Base-by-base conservation (phyloP, 1,140 invertebrate species). In the Psilanteris sp. region DNA sequence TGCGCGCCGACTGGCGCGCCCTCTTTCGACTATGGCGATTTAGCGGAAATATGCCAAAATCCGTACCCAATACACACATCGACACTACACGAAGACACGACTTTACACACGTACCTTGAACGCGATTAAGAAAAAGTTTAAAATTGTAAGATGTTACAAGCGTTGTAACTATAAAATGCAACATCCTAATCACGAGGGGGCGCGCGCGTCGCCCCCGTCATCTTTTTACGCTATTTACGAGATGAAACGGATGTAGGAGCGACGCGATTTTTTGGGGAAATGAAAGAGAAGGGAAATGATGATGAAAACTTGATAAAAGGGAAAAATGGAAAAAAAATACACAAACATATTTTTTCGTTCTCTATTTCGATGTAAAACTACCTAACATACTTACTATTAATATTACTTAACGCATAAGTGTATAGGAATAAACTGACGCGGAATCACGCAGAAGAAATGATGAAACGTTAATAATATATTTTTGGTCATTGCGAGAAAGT, bases 311-410 rank as follows among this genome's bases (percentile, higher is more conserved):
- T n/a, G n/a, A 24, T 4, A 52, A 48, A 48, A 34, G 14, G 7
- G 22, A 62, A 48, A 39, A 18, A 15, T 4, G 8, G 9, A 22
- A 9, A 34, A 52, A 31, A 62, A 39, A 76, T 78, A 79, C 66
- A 83, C 82, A 82, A 83, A 32, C 81, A 77, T 87, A 85, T 73
- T 88, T 87, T 87, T 88, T 85, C 70, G 70, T 85, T 82, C 83
- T 86, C 80, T 87, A 85, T 73, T 73, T 87, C 85, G 82, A 81
- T 88, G 83, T 88, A 86, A 88, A 88, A 87, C 81, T 87, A 87
- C 79, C 85, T 87, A 87, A 84, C 70, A 80, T 85, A 87, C 78
- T 80, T 86, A 87, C 84, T 86, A 87, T 84, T 85, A 86, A 88
- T 83, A 86, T 83, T 85, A 88, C 80, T 85, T 87, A 87, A 86